Percentiles rank a stretch among this genome's conserved stretches.
Evolutionary conservation across 2,797 vertebrate genomes (phyloP).

Genomic region (Poeciliopsis turneri): DNA sequence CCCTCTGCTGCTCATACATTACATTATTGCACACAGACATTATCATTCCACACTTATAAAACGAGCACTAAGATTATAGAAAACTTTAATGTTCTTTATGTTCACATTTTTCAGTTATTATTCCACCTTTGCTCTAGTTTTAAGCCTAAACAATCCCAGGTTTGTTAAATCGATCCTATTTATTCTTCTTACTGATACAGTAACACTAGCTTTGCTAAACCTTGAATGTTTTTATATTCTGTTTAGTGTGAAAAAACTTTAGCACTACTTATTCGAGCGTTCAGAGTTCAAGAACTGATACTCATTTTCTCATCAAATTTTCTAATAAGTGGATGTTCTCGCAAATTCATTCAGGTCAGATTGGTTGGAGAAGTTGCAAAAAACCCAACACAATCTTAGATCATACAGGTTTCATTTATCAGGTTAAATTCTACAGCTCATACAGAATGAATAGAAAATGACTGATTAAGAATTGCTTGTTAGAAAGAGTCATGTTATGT

Average conservation of each 20-base stretch:
- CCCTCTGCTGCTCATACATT: conserved; percentile 19
- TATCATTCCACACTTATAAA: conserved; percentile 25
- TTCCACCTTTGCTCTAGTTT: not conserved
- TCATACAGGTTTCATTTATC: not conserved
- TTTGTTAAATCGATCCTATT: not conserved
- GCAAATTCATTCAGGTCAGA: not conserved
- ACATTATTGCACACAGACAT: conserved; percentile 19
- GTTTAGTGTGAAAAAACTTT: not conserved
- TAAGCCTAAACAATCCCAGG: not conserved
- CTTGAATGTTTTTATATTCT: not conserved
- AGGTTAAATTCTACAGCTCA: not conserved
- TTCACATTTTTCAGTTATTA: not conserved
- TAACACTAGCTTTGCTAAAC: not conserved
- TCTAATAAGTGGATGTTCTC: not conserved
- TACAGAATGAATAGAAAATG: not conserved
- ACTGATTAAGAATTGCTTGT: not conserved
- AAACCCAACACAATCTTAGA: not conserved
- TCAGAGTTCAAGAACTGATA: not conserved
- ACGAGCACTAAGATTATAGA: conserved; percentile 1
- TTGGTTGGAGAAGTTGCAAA: not conserved
- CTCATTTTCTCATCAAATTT: not conserved
- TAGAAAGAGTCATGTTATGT: not conserved
- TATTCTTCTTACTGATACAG: not conserved
- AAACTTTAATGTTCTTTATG: not conserved
- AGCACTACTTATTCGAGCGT: not conserved